Base-by-base conservation (phyloP, 2,797 vertebrate species). In the Dryobates pubescens region DNA sequence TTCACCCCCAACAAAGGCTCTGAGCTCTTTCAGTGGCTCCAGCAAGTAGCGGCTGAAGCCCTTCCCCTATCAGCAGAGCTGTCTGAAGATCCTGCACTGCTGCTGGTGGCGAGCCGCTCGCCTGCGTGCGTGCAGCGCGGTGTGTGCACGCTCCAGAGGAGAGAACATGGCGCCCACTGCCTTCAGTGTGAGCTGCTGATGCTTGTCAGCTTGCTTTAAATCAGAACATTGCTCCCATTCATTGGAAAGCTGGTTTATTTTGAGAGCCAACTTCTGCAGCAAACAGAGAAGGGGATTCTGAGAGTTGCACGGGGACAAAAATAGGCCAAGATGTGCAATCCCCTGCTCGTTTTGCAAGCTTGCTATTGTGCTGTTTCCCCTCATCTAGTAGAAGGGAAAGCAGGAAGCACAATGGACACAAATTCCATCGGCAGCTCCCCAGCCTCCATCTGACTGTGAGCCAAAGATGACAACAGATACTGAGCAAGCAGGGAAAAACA, bases 61-160 rank as follows among this genome's bases (percentile, higher is more conserved):
- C 27, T 14, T 41, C 29, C 51, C 2, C 13, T 4, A 9, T 12
- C 59, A 30, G 78, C 41, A 17, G 22, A 15, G 57, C 65, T 3
- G 18, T 22, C 7, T 14, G 58, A 56, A 6, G n/a, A 4, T n/a
- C 53, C 34, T 8, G 43, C 12, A 0, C 38, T 4, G 45, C 67
- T 4, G 70, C 61, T 7, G 17, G 32, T 67, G 82, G n/a, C 5
- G 32, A 80, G 74, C 23, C 14, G 69, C 74, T 34, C 0, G 29
- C 23, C 67, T 27, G 29, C 5, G 5, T 19, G 68, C 0, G n/a
- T 2, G 57, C 17, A 3, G 54, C 30, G 0, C 4, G 5, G 6
- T 9, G 1, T 1, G 1, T 4, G 3, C 2, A 24, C 17, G 4
- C 69, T 83, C 54, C 73, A 4, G 5, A 10, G 7, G 30, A 26